These are phyloP conservation scores for Omphaloscelis lunosa DNA, from an alignment of 2,888 invertebrate species.

Conservation along the genomic window DNA sequence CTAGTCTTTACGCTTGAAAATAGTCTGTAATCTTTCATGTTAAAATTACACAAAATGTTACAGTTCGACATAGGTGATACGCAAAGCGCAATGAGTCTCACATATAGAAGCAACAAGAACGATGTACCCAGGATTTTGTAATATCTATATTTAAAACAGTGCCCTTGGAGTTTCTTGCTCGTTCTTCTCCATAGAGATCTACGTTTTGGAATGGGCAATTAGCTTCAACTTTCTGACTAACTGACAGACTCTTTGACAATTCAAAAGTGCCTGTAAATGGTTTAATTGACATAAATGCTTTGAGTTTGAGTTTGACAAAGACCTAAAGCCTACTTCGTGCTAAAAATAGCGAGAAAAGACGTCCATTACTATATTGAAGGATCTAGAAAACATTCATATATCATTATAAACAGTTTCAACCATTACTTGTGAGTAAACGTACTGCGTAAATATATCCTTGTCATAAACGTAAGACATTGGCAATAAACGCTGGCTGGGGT, in stretches of 20 bases:
- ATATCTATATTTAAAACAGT: too few species aligned
- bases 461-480: constrained; percentile 40
- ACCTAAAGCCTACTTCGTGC: neutral
- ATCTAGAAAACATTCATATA: neutral
- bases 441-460: constrained; percentile 11
- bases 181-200: too few species aligned
- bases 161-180: too few species aligned
- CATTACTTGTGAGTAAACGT: constrained; percentile 12
- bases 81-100: neutral
- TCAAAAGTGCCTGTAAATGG: too few species aligned
- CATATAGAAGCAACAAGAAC: too few species aligned
- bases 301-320: too few species aligned
- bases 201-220: too few species aligned
- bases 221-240: too few species aligned
- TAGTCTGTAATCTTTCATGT: neutral
- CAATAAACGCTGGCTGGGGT: constrained; percentile 65
- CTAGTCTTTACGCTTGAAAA: neutral
- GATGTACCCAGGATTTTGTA: too few species aligned
- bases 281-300: too few species aligned
- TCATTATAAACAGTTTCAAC: neutral
- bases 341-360: neutral
- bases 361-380: neutral
- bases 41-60: neutral
- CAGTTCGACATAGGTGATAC: neutral
- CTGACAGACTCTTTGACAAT: too few species aligned